Conservation (phyloP, 2,113 vertebrate species). For the Mus spicilegus region DNA sequence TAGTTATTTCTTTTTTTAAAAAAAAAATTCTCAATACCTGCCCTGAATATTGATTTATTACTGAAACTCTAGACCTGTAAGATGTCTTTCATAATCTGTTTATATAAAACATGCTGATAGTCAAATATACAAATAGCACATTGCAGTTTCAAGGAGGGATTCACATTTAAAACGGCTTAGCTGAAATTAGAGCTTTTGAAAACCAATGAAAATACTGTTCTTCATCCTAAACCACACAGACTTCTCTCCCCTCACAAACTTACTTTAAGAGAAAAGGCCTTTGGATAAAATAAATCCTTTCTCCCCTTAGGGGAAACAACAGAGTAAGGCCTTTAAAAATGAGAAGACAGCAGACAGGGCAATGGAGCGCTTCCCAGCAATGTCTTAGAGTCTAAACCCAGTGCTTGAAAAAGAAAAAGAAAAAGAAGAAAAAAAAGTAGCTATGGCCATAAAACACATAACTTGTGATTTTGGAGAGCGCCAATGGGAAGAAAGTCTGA, state of each 20-base stretch:
- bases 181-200: conserved; percentile 57
- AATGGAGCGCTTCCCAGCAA: background rate
- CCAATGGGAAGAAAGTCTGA: conserved; percentile 47
- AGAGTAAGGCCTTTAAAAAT: conserved; percentile 20
- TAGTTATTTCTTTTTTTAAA: background rate
- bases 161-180: conserved; percentile 45
- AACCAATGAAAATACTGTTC: conserved; percentile 63
- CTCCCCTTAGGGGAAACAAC: background rate
- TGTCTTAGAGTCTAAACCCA: conserved; percentile 33
- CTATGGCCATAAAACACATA: conserved; percentile 25
- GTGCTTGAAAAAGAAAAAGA: conserved; percentile 11
- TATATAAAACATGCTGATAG: conserved; percentile 35
- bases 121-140: conserved; percentile 38
- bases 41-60: conserved; percentile 34
- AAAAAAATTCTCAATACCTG: conserved; percentile 31
- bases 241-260: conserved; percentile 41
- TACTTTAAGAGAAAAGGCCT: conserved; percentile 41
- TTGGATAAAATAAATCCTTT: background rate
- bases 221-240: background rate
- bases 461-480: conserved; percentile 43
- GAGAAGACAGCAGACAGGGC: conserved; percentile 51
- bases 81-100: background rate
- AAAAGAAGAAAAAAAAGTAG: background rate
- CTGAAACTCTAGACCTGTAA: conserved; percentile 34
- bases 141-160: conserved; percentile 36